A percentile compares a stretch with the other conserved stretches of the same genome.
Evolutionary conservation across 2,888 invertebrate species (phyloP).

Genomic region (Leptinotarsa juncta): DNA sequence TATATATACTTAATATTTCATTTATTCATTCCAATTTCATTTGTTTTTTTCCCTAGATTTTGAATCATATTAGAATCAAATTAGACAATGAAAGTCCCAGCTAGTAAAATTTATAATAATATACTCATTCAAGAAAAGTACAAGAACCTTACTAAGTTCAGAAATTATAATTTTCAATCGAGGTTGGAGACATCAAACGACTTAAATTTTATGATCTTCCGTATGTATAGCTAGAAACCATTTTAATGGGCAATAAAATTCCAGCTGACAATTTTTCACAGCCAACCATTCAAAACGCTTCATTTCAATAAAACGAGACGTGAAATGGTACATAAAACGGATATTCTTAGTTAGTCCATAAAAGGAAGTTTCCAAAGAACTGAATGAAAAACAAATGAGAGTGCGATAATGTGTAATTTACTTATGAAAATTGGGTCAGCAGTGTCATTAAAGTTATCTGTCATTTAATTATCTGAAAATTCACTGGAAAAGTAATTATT

Average conservation of each 20-base stretch:
- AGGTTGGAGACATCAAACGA: background rate
- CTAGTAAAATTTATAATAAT: no score
- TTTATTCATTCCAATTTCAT: no score
- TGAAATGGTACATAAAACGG: conserved; percentile 1
- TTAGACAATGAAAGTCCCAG: no score
- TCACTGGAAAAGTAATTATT: no score
- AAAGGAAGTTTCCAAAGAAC: background rate
- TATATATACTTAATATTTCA: no score
- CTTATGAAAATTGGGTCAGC: background rate
- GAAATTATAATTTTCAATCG: no score
- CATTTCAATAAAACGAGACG: background rate
- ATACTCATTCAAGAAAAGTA: no score
- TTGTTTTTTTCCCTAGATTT: no score
- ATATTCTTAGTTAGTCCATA: background rate
- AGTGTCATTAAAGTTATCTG: no score
- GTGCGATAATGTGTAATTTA: background rate
- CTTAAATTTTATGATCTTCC: background rate
- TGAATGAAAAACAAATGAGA: background rate
- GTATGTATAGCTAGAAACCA: background rate
- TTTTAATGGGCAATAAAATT: background rate
- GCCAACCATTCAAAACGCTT: background rate
- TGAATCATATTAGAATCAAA: no score
- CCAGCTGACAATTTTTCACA: background rate
- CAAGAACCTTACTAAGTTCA: no score
- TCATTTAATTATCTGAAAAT: no score